phyloP scores from a whole-genome alignment of 2,888 invertebrate genomes.

The Dendrolimus houi region DNA sequence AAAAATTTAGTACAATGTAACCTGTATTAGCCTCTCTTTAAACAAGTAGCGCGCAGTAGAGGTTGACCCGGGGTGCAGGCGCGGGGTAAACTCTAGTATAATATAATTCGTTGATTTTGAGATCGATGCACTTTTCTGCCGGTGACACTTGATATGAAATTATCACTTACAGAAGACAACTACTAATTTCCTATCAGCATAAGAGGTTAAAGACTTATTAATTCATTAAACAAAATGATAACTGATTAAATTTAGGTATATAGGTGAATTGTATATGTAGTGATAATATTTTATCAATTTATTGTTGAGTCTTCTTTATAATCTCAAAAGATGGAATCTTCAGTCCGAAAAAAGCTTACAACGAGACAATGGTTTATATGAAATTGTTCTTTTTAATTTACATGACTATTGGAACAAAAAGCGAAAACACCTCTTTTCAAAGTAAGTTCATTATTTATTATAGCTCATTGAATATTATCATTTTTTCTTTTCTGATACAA shows the following conservation, averaged over 20 bases:
- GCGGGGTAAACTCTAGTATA: no score
- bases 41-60: no score
- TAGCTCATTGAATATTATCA: background rate
- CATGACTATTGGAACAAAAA: background rate
- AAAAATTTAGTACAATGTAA: no score
- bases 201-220: constrained; percentile 12
- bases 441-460: background rate
- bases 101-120: background rate
- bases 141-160: background rate
- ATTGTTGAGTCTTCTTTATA: constrained; percentile 1
- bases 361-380: constrained; percentile 2
- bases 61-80: no score
- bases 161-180: background rate
- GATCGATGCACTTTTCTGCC: background rate
- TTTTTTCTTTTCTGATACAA: no score
- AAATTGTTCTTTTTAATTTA: background rate
- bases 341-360: constrained; percentile 2
- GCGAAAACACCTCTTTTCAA: background rate
- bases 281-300: constrained; percentile 8
- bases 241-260: constrained; percentile 5
- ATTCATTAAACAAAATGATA: constrained; percentile 7
- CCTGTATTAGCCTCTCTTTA: no score
- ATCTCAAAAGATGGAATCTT: background rate
- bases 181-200: background rate
- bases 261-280: constrained; percentile 12